Evolutionary conservation across 2,888 invertebrate genomes (phyloP), one percentile per base, ranked within the genome.

Genomic region (Eumerus sabulonum): DNA sequence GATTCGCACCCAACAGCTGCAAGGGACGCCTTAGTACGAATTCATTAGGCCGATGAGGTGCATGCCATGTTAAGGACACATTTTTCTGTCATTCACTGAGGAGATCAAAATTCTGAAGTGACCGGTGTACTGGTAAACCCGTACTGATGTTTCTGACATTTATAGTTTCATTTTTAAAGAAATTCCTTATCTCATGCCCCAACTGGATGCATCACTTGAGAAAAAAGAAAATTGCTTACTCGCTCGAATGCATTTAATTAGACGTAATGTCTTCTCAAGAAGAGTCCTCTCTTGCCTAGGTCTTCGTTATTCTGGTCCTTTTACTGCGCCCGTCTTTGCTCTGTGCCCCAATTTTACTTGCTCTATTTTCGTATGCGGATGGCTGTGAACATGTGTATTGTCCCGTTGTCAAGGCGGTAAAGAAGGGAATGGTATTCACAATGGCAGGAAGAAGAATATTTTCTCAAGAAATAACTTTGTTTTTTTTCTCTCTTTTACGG

Each of bases 211-310:
- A 27, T 2, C 27, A 27, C 7, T 27, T 27, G 27, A 50, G 14
- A 13, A 56, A 38, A 27, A 63, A 38, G 51, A 62, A 73, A 73
- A 77, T 77, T 77, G 77, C 73, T 68, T 73, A 77, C 67, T 40
- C 63, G 57, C 67, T 72, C 59, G 67, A 77, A 77, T 73, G 77
- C 72, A 77, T 73, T 68, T 77, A 77, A 77, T 77, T 77, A 67
- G 62, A 67, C 57, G 51, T 77, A 51, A 56, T 56, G 18, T 66
- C 17, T 40, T 56, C 56, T 16, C 56, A 44, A 56, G 56, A 56
- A 27, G 27, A 27, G 3, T 27, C 27, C n/a, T 27, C 7, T 27
- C 27, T 27, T 27, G 27, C 27, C 27, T 27, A 2, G 3, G 27
- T 27, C 27, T 27, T 27, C 27, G 27, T 27, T 7, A n/a, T n/a